phyloP scores from a whole-genome alignment of 2,797 vertebrate species.

The Dromococcyx pavoninus region DNA sequence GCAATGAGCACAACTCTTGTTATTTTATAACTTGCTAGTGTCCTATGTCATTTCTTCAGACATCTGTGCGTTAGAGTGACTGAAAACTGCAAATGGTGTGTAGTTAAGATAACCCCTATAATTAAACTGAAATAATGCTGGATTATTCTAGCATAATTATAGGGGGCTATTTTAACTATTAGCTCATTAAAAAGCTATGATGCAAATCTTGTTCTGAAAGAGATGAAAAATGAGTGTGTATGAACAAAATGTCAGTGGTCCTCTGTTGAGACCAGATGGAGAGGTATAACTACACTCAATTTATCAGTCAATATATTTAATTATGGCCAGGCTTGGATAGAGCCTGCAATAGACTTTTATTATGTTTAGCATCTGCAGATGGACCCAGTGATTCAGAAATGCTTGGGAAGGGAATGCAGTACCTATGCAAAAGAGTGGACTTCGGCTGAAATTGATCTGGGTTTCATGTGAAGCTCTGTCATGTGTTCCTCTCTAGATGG shows the following conservation, averaged over 20 bases:
- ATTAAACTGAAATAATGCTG: conserved; percentile 72
- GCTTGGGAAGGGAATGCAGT: neutral
- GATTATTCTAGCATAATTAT: conserved; percentile 73
- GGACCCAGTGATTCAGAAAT: neutral
- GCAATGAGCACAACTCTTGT: conserved; percentile 59
- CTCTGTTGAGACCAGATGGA: conserved; percentile 51
- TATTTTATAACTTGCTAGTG: conserved; percentile 69
- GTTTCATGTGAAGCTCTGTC: neutral
- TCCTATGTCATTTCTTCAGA: conserved; percentile 72
- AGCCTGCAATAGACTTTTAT: conserved; percentile 33
- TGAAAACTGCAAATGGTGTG: conserved; percentile 71
- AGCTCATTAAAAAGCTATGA: conserved; percentile 74
- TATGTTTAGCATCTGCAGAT: conserved; percentile 36
- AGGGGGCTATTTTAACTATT: conserved; percentile 74
- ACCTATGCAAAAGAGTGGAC: neutral
- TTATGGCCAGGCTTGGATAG: conserved; percentile 42
- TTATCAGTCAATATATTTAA: conserved; percentile 60
- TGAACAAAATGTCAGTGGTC: conserved; percentile 53
- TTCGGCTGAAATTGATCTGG: neutral
- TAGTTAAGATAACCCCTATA: conserved; percentile 70
- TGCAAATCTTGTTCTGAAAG: conserved; percentile 62
- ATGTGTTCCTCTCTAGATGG: neutral
- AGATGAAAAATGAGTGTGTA: neutral
- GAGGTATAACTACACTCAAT: conserved; percentile 55
- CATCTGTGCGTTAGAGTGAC: conserved; percentile 69